A percentile compares a stretch with the other conserved stretches of the same genome.
phyloP scores from a whole-genome alignment of 1,140 invertebrate species.

The Eufriesea mexicana region DNA sequence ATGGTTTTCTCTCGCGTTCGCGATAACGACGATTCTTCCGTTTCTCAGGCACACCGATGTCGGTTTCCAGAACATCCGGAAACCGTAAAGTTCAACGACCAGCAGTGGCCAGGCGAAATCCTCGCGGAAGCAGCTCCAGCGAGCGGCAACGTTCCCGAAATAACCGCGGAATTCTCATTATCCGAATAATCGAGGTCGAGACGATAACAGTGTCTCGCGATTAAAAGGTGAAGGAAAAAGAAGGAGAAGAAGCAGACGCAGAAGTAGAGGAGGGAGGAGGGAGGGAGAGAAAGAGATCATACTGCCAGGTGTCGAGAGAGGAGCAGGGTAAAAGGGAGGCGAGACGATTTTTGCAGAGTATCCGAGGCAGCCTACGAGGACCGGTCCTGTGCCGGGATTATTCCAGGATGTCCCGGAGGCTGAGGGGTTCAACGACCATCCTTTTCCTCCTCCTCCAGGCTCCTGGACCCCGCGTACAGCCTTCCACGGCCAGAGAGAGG shows the following conservation, averaged over 20 bases:
- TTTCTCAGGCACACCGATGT: conserved; percentile 11
- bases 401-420: conserved; percentile 64
- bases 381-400: conserved; percentile 56
- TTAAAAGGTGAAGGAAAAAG: conserved; percentile 1
- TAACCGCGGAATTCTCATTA: conserved; percentile 53
- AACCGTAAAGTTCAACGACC: conserved; percentile 33
- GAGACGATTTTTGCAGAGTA: conserved; percentile 40
- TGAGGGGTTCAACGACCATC: conserved; percentile 70
- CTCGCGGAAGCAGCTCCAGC: conserved; percentile 23
- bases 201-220: conserved; percentile 25
- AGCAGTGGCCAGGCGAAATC: conserved; percentile 11
- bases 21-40: conserved; percentile 12
- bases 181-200: conserved; percentile 44
- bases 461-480: conserved; percentile 46
- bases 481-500: conserved; percentile 40
- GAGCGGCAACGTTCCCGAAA: conserved; percentile 23
- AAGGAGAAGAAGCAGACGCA: neutral
- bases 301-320: conserved; percentile 20
- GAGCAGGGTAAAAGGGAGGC: neutral
- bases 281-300: neutral
- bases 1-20: neutral
- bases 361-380: conserved; percentile 38
- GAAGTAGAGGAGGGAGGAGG: too few species aligned
- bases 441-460: conserved; percentile 41
- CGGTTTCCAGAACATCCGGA: conserved; percentile 29